These are phyloP conservation scores for Corticium candelabrum DNA, from an alignment of 37 sponge, comb jelly and placozoan genomes.

Conservation along the genomic window DNA sequence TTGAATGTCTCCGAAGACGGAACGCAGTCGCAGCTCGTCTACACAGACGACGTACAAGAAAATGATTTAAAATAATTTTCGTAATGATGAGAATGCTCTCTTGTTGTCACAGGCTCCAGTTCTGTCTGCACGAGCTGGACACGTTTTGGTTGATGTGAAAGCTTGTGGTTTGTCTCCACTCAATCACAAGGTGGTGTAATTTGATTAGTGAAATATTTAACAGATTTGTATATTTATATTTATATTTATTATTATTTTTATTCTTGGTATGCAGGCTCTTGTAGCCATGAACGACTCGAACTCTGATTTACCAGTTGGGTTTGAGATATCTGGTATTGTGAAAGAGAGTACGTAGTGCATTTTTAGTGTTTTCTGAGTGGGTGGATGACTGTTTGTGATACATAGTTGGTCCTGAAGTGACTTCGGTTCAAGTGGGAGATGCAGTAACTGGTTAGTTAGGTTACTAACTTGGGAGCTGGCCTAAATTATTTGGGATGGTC, in stretches of 20 bases:
- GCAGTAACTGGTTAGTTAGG: not conserved
- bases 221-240: too few species aligned
- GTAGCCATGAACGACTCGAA: too few species aligned
- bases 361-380: slow-evolving; percentile 20
- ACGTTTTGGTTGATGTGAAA: not conserved
- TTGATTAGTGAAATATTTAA: too few species aligned
- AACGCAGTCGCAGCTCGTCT: too few species aligned
- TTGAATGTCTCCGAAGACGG: too few species aligned
- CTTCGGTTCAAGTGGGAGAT: too few species aligned
- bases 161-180: not conserved
- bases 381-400: slow-evolving; percentile 14
- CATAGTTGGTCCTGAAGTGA: not conserved
- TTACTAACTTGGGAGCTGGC: not conserved
- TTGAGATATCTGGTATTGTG: slow-evolving; percentile 60
- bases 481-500: not conserved
- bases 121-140: not conserved
- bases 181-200: not conserved
- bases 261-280: too few species aligned
- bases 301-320: slow-evolving; percentile 60
- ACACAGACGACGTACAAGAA: too few species aligned
- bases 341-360: slow-evolving; percentile 41
- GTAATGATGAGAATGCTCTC: not conserved
- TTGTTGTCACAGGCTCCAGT: not conserved
- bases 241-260: too few species aligned
- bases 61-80: too few species aligned